Evolutionary conservation across 2,113 vertebrate species (phyloP), one percentile per base, ranked within the genome.

Genomic region (Euleptes europaea): DNA sequence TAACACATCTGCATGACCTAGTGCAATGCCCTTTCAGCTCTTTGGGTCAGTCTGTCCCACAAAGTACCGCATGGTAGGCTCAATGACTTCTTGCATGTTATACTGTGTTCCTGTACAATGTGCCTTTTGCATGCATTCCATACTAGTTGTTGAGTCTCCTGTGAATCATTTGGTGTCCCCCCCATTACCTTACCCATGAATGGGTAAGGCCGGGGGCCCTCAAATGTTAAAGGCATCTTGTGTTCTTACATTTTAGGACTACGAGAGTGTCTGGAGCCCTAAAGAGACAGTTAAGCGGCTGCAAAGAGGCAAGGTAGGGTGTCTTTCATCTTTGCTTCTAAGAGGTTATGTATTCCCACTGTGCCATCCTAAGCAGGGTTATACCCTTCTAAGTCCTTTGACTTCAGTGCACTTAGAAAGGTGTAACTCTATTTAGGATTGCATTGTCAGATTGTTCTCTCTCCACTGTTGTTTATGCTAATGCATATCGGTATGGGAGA

Each of bases 301-400:
- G 95, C 97, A 97, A 89, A 97, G 96, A 76, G 98, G 98, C 91
- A 98, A 98, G 97, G 99, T 99, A 95, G 91, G 90, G 90, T 67
- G 66, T 57, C n/a, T 85, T 10, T 1, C 7, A 28, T n/a, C 13
- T 21, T 17, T 90, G 47, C 84, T 90, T 86, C 42, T 47, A 40
- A 63, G 84, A 74, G 44, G 13, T 12, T 87, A 54, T 26, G 33
- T 71, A 8, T 78, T 67, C 1, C 72, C n/a, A 60, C 5, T 21
- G 17, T 54, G 54, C 5, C 21, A 6, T 60, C 21, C 19, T 60
- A 60, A 26, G 57, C 57, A 60, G 57, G 49, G 49, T 51, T 51
- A 13, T 51, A 51, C 49, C 49, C 13, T 57, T 57, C 54, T 23
- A 57, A 63, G 60, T 19, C 60, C 60, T 28, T 63, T 63, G 60